phyloP scores from a whole-genome alignment of 2,113 vertebrate species.

The Zapus hudsonius region DNA sequence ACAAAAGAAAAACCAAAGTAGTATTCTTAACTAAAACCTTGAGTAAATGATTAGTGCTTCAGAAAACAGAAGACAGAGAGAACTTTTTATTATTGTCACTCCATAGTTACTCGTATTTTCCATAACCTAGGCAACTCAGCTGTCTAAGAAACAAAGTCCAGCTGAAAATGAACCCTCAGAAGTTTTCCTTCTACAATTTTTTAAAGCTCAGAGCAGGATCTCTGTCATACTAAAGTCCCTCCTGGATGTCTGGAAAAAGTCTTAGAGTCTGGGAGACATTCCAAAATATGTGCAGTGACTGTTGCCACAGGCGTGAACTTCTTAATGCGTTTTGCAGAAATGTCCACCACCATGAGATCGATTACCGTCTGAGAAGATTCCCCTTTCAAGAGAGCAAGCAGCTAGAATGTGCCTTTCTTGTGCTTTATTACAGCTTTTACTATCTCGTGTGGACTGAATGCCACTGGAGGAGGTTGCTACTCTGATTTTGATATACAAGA shows the following conservation, averaged over 20 bases:
- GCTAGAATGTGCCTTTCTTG: constrained; percentile 66
- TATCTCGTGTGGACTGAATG: constrained; percentile 64
- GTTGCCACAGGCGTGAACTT: constrained; percentile 84
- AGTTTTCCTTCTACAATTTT: constrained; percentile 72
- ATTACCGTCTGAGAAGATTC: constrained; percentile 84
- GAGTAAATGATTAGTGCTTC: constrained; percentile 18
- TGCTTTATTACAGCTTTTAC: constrained; percentile 74
- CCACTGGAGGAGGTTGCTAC: constrained; percentile 67
- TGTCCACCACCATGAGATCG: constrained; percentile 78
- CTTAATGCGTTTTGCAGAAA: constrained; percentile 88
- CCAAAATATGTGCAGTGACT: constrained; percentile 84
- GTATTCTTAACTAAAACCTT: background rate
- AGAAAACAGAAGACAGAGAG: background rate
- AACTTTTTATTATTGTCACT: constrained; percentile 9
- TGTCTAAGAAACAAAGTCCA: constrained; percentile 75
- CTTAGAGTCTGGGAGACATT: constrained; percentile 85
- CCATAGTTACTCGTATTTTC: constrained; percentile 73
- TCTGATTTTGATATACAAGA: constrained; percentile 44
- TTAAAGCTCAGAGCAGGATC: constrained; percentile 78
- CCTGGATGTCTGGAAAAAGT: constrained; percentile 86
- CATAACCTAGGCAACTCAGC: constrained; percentile 67
- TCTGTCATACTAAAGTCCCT: constrained; percentile 82
- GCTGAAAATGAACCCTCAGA: constrained; percentile 76
- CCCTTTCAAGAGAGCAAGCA: constrained; percentile 80
- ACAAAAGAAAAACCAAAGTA: background rate